These are phyloP conservation scores for Acanthosepion esculentum DNA, from an alignment of 2,888 invertebrate genomes.

Conservation along the genomic window DNA sequence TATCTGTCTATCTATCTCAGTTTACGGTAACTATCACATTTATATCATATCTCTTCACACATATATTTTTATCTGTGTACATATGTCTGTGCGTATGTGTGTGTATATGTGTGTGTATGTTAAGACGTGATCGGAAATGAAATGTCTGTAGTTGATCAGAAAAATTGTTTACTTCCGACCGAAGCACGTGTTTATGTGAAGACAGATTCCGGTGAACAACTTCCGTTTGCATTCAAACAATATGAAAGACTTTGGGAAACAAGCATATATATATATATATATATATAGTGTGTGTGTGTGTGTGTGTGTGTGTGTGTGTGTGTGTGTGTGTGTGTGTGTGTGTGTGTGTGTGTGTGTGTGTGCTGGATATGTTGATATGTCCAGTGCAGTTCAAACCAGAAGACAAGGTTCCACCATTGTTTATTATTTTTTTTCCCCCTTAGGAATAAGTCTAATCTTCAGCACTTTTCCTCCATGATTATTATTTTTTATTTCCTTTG, in stretches of 20 bases:
- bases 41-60: background rate
- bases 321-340: background rate
- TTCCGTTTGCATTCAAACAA: background rate
- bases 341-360: background rate
- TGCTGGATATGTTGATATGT: background rate
- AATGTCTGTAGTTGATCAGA: background rate
- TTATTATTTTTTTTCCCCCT: background rate
- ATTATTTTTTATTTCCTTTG: too few relatives aligned
- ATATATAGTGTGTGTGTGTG: background rate
- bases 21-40: too few relatives aligned
- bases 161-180: background rate
- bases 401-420: too few relatives aligned
- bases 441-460: background rate
- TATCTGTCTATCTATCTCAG: too few relatives aligned
- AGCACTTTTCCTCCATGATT: background rate
- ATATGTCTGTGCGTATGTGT: background rate
- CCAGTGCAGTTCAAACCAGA: background rate
- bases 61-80: background rate
- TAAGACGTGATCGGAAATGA: background rate
- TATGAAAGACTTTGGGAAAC: background rate
- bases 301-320: background rate
- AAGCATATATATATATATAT: background rate
- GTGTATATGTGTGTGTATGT: background rate
- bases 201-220: background rate
- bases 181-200: background rate